Evolutionary conservation across 2,797 vertebrate species (phyloP), one percentile per base, ranked within the genome.

Genomic region (Peromyscus eremicus): DNA sequence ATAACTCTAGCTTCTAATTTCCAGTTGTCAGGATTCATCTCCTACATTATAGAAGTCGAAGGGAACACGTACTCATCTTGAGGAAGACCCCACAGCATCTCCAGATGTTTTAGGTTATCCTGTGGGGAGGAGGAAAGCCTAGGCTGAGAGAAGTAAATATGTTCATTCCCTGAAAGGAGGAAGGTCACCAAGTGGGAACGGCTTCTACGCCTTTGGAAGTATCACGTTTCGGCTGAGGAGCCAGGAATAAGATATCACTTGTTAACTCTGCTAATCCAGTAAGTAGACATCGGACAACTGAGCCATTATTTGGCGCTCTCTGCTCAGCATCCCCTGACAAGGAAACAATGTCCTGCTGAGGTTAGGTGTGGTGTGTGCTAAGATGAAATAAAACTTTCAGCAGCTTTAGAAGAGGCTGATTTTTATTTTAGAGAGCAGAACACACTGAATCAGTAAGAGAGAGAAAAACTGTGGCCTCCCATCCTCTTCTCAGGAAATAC

Each of bases 241-340:
- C 98, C 98, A 98, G 98, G 96, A 98, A 98, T 97, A 98, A 98
- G 98, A 97, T 98, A 98, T 87, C 86, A 89, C 98, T 98, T 98
- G 97, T 98, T 98, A 98, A 98, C 98, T 98, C 98, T 98, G 96
- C 88, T 98, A 98, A 98, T 98, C 98, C 98, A 98, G 98, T 98
- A 98, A 97, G 98, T 98, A 98, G 98, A 97, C 75, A 9, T 94
- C 92, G 98, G 97, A 97, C 96, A 98, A 98, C 96, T 32, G 94
- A 97, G 97, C 98, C 98, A 96, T 97, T 98, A 97, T 98, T 98
- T 98, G 96, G 94, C 98, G 96, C 96, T 93, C 95, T 97, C 95
- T 92, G 94, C 94, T 98, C 79, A 96, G 96, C 98, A 97, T 98
- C 97, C 97, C 97, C 96, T 52, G 80, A 98, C 0, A 75, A 98